Evolutionary conservation across 2,888 invertebrate species (phyloP), one percentile per base, ranked within the genome.

Genomic region (Volucella bombylans): DNA sequence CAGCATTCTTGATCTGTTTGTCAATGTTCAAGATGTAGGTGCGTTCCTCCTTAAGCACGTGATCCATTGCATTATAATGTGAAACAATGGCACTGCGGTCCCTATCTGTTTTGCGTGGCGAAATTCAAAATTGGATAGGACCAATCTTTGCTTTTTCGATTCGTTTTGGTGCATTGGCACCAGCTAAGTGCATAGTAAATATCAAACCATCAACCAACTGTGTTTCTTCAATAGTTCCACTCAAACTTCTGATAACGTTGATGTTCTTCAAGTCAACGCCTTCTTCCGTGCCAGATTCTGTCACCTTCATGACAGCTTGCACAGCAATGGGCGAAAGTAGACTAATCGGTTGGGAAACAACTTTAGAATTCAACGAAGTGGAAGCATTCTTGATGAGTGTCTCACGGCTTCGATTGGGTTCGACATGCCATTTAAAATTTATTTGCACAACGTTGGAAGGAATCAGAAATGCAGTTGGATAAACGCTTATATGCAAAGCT

Each of bases 61-160:
- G 95, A 92, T 99, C 99, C 99, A 99, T 99, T 65, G 99, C 99
- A n/a, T 99, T 95, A 92, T 99, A 99, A 92, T 99, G 99, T 0
- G 98, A 97, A 23, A 99, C 98, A 88, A 99, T 94, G 3, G 97
- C 96, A 90, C 96, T 98, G 92, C 98, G 97, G 89, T 98, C 98
- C 97, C 98, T 98, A 95, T 96, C 14, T 90, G 90, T 93, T 99
- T 99, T 9, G n/a, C 99, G 99, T 68, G 99, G 97, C 12, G 99
- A 99, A 91, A 99, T 97, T 91, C 99, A 99, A 92, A 99, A 99
- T 92, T 99, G 99, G 87, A 99, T 99, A 14, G 99, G 94, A 80
- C 97, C 99, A 92, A 99, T 98, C 93, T 98, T 99, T 8, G 99
- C 99, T 91, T 99, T 99, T 91, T 99, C 99, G 79, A 99, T 94